These are phyloP conservation scores for Trachelus troglodyta DNA, from an alignment of 2,888 invertebrate genomes.

Conservation along the genomic window DNA sequence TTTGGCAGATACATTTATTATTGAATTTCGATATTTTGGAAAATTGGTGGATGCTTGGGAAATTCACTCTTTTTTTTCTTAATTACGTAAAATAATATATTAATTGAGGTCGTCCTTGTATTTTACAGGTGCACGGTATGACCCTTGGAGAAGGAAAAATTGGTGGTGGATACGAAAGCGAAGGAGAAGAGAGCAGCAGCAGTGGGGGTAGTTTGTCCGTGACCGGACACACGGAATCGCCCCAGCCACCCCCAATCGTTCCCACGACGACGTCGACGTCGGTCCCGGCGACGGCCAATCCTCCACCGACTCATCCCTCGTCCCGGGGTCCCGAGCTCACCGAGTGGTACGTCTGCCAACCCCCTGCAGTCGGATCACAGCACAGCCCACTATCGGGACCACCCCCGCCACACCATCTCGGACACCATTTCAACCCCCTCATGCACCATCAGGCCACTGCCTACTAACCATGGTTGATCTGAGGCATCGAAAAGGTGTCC, in stretches of 20 bases:
- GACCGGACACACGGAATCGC: slow-evolving; percentile 67
- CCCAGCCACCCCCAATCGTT: slow-evolving; percentile 71
- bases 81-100: too few relatives aligned
- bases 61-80: too few relatives aligned
- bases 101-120: background rate
- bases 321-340: slow-evolving; percentile 71
- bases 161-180: slow-evolving; percentile 83
- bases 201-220: slow-evolving; percentile 80
- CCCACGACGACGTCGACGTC: slow-evolving; percentile 50
- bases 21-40: too few relatives aligned
- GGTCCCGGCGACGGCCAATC: slow-evolving; percentile 42
- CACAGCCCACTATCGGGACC: slow-evolving; percentile 76
- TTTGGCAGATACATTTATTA: too few relatives aligned
- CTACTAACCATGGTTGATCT: slow-evolving; percentile 45
- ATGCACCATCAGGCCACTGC: slow-evolving; percentile 71
- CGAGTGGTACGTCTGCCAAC: slow-evolving; percentile 88
- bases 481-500: background rate
- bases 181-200: slow-evolving; percentile 88
- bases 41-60: too few relatives aligned
- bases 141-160: slow-evolving; percentile 69
- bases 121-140: slow-evolving; percentile 74
- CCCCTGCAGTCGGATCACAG: slow-evolving; percentile 68
- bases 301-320: slow-evolving; percentile 59
- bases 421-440: slow-evolving; percentile 70
- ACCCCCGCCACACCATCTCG: slow-evolving; percentile 75